Evolutionary conservation across 2,888 invertebrate species (phyloP), one percentile per base, ranked within the genome.

Genomic region (Palloptera scutellata): DNA sequence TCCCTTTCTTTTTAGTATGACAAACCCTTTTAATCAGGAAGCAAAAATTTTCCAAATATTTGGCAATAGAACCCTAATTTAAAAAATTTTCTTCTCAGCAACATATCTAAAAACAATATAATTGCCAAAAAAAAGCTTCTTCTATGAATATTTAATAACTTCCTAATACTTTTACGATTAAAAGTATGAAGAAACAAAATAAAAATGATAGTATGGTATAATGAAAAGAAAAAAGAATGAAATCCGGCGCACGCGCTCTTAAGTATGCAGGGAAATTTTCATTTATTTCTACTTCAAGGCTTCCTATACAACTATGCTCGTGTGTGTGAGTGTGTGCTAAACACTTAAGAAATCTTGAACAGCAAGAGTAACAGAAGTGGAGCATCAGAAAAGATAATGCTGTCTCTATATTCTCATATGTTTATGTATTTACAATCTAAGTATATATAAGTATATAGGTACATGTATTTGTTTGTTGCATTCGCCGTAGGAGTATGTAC

Each of bases 171-270:
- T 30, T 30, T 30, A 30, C 30, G 30, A 30, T 30, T 30, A 30
- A 30, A 30, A 30, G 30, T 6, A 30, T 4, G 30, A 2, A 30
- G 6, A 15, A 48, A 8, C 48, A 48, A 48, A n/a, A 48, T 5
- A 61, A 13, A 30, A 54, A 54, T n/a, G 6, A 53, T 3, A 12
- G 15, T 15, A 61, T 41, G 15, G 8, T n/a, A 30, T 5, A 59
- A 59, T 41, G 53, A 64, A 51, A 13, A 8, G 15, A 57, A 57
- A 62, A 52, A 42, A 9, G 58, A 48, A 40, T 30, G 48, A 64
- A 70, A 62, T 59, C 57, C 67, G 52, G 70, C 70, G 70, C 70
- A 51, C 59, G 70, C 70, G 70, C 67, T 64, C 61, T 69, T 17
- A 51, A 65, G 54, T 57, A 51, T 52, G 61, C 60, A 55, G 54